phyloP scores from a whole-genome alignment of 2,113 vertebrate species.

The Hippocampus guttulatus region DNA sequence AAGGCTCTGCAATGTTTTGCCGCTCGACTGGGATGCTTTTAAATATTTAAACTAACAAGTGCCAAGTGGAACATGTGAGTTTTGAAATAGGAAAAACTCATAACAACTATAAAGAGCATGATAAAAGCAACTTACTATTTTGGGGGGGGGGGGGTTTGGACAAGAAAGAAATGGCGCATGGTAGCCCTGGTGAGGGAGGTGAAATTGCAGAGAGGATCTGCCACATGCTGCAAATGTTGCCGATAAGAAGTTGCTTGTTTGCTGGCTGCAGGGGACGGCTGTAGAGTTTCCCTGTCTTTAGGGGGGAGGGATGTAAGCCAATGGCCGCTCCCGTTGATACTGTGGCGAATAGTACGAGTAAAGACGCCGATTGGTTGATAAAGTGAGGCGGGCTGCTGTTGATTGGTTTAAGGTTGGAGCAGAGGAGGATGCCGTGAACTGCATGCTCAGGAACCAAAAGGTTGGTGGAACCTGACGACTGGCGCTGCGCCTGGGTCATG shows the following conservation, averaged over 20 bases:
- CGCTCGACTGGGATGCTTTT: constrained; percentile 32
- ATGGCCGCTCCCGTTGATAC: constrained; percentile 88
- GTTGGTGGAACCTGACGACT: constrained; percentile 96
- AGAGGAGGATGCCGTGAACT: constrained; percentile 91
- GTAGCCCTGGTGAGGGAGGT: constrained; percentile 97
- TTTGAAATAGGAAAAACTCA: constrained; percentile 74
- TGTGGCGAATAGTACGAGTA: constrained; percentile 89
- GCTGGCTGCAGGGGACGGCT: constrained; percentile 78
- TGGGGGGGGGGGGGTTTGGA: constrained; percentile 87
- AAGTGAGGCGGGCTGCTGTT: constrained; percentile 90
- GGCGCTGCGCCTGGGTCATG: constrained; percentile 97
- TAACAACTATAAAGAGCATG: constrained; percentile 86
- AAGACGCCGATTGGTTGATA: constrained; percentile 94
- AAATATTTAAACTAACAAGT: constrained; percentile 29
- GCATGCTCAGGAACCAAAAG: constrained; percentile 99
- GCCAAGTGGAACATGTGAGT: constrained; percentile 75
- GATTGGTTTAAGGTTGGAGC: constrained; percentile 97
- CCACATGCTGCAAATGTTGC: constrained; percentile 93
- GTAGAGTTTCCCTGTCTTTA: constrained; percentile 94
- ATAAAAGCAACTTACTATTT: constrained; percentile 98
- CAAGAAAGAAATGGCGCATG: constrained; percentile 99
- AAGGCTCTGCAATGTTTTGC: constrained; percentile 14
- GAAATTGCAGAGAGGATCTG: constrained; percentile 99
- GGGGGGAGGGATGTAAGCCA: constrained; percentile 90
- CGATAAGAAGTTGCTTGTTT: constrained; percentile 88